Evolutionary conservation across 1,140 invertebrate genomes (phyloP).

Genomic region (Drosophila malerkotliana): DNA sequence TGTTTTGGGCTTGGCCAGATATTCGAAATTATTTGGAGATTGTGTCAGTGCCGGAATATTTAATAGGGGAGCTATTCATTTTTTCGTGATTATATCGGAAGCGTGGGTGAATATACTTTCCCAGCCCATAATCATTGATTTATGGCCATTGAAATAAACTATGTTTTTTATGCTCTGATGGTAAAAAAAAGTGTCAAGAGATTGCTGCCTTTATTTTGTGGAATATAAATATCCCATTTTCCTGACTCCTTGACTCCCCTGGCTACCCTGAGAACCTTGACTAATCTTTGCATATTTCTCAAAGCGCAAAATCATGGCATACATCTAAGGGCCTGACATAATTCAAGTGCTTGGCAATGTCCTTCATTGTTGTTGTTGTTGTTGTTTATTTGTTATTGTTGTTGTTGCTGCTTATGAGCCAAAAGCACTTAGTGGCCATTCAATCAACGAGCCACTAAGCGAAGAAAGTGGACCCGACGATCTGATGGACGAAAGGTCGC

Average conservation of each 20-base stretch:
- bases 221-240: conserved; percentile 28
- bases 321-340: conserved; percentile 16
- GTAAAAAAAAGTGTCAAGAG: conserved; percentile 26
- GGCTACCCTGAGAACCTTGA: conserved; percentile 19
- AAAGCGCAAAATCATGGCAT: conserved; percentile 18
- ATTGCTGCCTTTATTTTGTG: conserved; percentile 15
- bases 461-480: conserved; percentile 23
- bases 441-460: conserved; percentile 58
- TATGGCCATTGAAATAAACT: conserved; percentile 37
- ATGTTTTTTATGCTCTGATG: background rate
- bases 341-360: conserved; percentile 23
- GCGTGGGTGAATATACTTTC: background rate
- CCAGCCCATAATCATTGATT: conserved; percentile 64
- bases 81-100: conserved; percentile 6
- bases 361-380: conserved; percentile 23
- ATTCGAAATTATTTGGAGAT: conserved; percentile 14
- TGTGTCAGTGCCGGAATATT: conserved; percentile 22
- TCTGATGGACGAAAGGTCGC: conserved; percentile 1
- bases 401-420: conserved; percentile 37
- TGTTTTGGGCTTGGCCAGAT: conserved; percentile 6
- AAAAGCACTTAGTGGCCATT: conserved; percentile 70
- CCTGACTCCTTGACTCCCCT: conserved; percentile 9
- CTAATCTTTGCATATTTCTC: conserved; percentile 17
- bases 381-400: conserved; percentile 5
- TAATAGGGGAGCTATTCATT: conserved; percentile 1